Conservation (phyloP, 2,888 invertebrate species). For the Hypena proboscidalis region DNA sequence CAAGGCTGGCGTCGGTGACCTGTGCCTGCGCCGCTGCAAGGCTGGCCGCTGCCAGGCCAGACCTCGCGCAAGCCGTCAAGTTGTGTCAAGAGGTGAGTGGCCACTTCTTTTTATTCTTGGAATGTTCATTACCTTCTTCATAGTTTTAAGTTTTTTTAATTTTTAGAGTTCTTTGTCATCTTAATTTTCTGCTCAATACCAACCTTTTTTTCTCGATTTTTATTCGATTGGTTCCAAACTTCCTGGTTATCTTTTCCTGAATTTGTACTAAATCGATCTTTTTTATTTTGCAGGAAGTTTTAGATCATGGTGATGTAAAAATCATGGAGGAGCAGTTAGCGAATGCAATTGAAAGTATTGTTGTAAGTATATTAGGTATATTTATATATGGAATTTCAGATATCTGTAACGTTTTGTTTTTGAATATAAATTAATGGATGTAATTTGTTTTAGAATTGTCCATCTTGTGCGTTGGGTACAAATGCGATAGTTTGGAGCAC, state of each 20-base stretch:
- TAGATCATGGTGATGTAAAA: slow-evolving; percentile 81
- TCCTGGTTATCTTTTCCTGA: no score
- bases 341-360: slow-evolving; percentile 83
- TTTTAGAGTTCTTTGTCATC: no score
- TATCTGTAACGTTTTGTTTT: background rate
- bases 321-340: slow-evolving; percentile 83
- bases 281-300: slow-evolving; percentile 71
- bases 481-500: slow-evolving; percentile 85
- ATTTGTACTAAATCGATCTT: no score
- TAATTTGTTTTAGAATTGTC: slow-evolving; percentile 76
- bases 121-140: no score
- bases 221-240: no score
- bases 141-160: no score
- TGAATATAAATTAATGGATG: background rate
- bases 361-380: slow-evolving; percentile 66
- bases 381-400: background rate
- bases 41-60: slow-evolving; percentile 67
- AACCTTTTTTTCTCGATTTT: no score
- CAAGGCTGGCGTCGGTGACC: slow-evolving; percentile 75
- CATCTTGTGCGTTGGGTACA: slow-evolving; percentile 83
- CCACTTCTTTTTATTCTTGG: no score
- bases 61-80: slow-evolving; percentile 65
- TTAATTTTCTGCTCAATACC: no score
- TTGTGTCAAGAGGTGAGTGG: slow-evolving; percentile 69
- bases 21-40: slow-evolving; percentile 79